A percentile compares a stretch with the other conserved stretches of the same genome.
phyloP scores from a whole-genome alignment of 30 jellyfish, hydroid and myxozoan species.

The Aurelia coerulea region DNA sequence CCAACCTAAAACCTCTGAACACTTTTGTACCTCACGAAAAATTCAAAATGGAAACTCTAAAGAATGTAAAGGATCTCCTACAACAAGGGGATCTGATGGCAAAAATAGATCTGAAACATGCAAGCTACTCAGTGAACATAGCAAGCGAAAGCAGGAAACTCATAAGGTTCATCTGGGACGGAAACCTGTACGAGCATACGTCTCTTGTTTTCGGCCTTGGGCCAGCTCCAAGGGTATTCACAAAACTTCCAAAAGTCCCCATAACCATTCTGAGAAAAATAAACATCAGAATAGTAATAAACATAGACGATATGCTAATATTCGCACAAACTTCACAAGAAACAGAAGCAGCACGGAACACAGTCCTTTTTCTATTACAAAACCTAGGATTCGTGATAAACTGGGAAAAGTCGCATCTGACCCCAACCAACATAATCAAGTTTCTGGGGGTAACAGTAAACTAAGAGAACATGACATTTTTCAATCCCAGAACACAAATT shows the following conservation, averaged over 20 bases:
- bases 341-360: constrained; percentile 31
- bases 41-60: not conserved
- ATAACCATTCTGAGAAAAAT: no score
- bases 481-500: not conserved
- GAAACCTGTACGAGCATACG: not conserved
- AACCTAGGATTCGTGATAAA: not conserved
- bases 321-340: constrained; percentile 8
- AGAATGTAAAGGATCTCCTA: not conserved
- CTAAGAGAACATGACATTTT: not conserved
- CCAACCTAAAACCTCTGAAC: not conserved
- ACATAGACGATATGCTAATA: constrained; percentile 52
- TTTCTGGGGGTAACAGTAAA: no score
- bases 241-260: no score
- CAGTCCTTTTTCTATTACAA: not conserved
- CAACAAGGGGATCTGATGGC: not conserved
- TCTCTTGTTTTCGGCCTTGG: not conserved
- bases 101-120: not conserved
- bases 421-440: no score
- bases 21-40: not conserved
- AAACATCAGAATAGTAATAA: constrained; percentile 12
- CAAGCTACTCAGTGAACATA: not conserved
- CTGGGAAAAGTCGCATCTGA: no score
- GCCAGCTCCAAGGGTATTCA: no score
- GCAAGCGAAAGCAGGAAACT: not conserved
- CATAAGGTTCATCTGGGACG: not conserved